These are phyloP conservation scores for Scalopus aquaticus DNA, from an alignment of 2,113 vertebrate genomes.

Conservation along the genomic window DNA sequence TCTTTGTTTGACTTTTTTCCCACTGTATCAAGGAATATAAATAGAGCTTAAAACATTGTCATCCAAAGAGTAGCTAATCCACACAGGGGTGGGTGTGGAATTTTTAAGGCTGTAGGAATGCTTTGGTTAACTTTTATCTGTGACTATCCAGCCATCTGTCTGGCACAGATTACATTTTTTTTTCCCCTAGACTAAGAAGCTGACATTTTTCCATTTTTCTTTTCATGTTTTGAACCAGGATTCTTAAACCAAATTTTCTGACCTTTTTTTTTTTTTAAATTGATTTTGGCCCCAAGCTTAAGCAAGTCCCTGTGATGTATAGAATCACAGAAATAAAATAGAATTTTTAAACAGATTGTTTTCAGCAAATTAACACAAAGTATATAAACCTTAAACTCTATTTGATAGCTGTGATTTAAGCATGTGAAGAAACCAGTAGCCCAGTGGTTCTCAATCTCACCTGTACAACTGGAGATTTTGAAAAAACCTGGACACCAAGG, in stretches of 20 bases:
- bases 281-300: constrained; percentile 37
- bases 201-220: constrained; percentile 64
- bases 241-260: constrained; percentile 43
- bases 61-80: constrained; percentile 44
- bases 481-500: neutral
- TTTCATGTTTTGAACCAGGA: constrained; percentile 54
- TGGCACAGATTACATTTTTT: constrained; percentile 50
- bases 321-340: constrained; percentile 19
- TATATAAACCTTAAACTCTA: neutral
- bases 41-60: constrained; percentile 35
- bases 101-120: constrained; percentile 39
- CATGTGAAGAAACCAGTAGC: neutral
- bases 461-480: neutral
- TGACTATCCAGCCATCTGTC: constrained; percentile 65
- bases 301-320: neutral
- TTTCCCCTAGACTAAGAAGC: constrained; percentile 33
- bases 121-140: constrained; percentile 61
- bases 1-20: constrained; percentile 38
- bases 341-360: neutral
- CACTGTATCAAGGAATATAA: constrained; percentile 42
- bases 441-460: neutral
- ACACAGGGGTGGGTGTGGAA: neutral
- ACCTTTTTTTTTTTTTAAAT: constrained; percentile 8
- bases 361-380: neutral
- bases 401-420: neutral